Evolutionary conservation across 1,140 invertebrate genomes (phyloP).

Genomic region (Pantala flavescens): DNA sequence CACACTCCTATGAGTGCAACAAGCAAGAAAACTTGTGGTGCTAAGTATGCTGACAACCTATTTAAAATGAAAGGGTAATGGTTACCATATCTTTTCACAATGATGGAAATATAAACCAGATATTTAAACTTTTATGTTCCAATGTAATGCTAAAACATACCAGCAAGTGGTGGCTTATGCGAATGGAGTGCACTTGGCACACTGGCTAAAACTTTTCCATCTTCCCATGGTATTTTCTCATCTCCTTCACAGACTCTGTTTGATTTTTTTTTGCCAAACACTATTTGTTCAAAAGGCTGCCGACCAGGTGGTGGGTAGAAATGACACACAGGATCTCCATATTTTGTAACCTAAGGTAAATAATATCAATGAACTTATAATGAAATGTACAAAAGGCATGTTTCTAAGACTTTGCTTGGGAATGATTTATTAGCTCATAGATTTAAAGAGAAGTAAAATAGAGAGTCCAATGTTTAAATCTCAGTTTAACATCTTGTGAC

Average conservation of each 20-base stretch:
- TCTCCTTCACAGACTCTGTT: constrained; percentile 29
- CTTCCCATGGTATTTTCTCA: constrained; percentile 26
- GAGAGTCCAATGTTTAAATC: too few species aligned
- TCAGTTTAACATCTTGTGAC: too few species aligned
- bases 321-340: constrained; percentile 53
- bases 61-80: too few species aligned
- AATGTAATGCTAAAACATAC: constrained; percentile 26
- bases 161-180: constrained; percentile 70
- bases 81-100: too few species aligned
- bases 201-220: constrained; percentile 59
- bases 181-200: constrained; percentile 86
- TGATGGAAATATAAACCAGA: too few species aligned
- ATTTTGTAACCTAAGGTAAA: constrained; percentile 50
- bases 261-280: constrained; percentile 46
- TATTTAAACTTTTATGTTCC: too few species aligned
- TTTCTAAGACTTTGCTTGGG: too few species aligned
- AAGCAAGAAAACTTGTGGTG: too few species aligned
- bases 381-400: constrained; percentile 14
- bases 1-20: too few species aligned
- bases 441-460: too few species aligned
- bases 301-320: constrained; percentile 58
- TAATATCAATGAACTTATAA: constrained; percentile 17
- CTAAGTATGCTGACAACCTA: too few species aligned
- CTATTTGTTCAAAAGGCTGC: constrained; percentile 74
- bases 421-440: too few species aligned